These are phyloP conservation scores for Lucinisca nassula DNA, from an alignment of 2,888 invertebrate genomes.

Conservation along the genomic window DNA sequence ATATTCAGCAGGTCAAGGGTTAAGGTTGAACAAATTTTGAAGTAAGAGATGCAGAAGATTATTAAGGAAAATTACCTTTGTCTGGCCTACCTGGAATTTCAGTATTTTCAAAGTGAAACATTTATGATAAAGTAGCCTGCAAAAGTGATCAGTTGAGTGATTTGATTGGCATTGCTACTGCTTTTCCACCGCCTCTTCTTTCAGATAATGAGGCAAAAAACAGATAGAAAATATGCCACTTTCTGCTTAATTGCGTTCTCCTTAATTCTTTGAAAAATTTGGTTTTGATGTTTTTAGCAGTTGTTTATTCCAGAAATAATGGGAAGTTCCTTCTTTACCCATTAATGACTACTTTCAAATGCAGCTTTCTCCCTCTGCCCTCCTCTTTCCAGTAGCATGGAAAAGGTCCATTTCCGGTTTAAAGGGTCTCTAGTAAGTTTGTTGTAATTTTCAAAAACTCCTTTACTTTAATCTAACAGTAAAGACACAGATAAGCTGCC, in stretches of 20 bases:
- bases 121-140: conserved; percentile 3
- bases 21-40: too few relatives aligned
- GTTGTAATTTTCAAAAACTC: too few relatives aligned
- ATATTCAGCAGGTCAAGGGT: too few relatives aligned
- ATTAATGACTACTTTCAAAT: too few relatives aligned
- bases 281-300: conserved; percentile 12
- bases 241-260: conserved; percentile 4
- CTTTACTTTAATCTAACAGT: too few relatives aligned
- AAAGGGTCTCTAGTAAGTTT: too few relatives aligned
- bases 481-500: too few relatives aligned
- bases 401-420: too few relatives aligned
- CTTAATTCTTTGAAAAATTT: neutral
- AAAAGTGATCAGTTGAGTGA: conserved; percentile 1
- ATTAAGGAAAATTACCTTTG: neutral
- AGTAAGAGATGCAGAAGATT: too few relatives aligned
- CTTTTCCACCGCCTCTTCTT: neutral
- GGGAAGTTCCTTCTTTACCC: neutral
- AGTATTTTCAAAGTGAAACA: conserved; percentile 10
- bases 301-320: conserved; percentile 8
- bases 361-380: too few relatives aligned
- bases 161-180: conserved; percentile 13
- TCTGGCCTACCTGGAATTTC: neutral
- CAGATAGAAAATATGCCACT: conserved; percentile 17
- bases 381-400: too few relatives aligned
- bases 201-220: neutral